phyloP scores from a whole-genome alignment of 2,888 invertebrate species.

The Thecocarcelia acutangulata region DNA sequence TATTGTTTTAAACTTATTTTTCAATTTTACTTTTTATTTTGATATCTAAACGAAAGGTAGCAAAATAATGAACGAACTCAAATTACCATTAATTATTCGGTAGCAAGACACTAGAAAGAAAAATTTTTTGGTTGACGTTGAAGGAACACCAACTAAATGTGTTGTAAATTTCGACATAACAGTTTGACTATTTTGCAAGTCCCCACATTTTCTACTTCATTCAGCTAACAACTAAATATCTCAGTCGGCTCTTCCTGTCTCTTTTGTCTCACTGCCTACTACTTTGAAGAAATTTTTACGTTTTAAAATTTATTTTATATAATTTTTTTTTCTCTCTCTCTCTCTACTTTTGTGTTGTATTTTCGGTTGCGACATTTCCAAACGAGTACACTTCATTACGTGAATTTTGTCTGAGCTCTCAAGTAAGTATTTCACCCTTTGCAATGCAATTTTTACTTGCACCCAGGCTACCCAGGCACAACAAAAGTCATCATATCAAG shows the following conservation, averaged over 20 bases:
- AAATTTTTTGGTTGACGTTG: constrained; percentile 49
- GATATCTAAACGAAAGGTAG: too few relatives aligned
- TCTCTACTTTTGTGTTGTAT: constrained; percentile 33
- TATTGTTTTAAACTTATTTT: too few relatives aligned
- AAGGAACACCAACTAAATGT: constrained; percentile 56
- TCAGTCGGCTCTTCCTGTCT: constrained; percentile 49
- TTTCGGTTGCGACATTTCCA: constrained; percentile 68
- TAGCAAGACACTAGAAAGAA: constrained; percentile 27
- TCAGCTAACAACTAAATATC: constrained; percentile 28
- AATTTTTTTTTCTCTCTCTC: too few relatives aligned
- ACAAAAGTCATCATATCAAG: constrained; percentile 68
- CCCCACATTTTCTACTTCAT: constrained; percentile 35
- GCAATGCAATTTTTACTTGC: constrained; percentile 49
- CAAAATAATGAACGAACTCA: not conserved
- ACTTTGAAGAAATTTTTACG: constrained; percentile 24
- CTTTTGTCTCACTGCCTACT: constrained; percentile 48
- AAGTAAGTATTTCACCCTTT: constrained; percentile 55
- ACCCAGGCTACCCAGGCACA: constrained; percentile 40
- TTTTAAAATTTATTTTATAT: constrained; percentile 7
- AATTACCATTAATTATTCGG: not conserved
- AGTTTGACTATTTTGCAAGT: constrained; percentile 57
- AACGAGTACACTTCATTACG: constrained; percentile 68
- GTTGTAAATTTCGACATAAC: constrained; percentile 63
- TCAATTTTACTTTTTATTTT: too few relatives aligned
- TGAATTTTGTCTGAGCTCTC: constrained; percentile 52